Base-by-base conservation (phyloP, 92 coral and sea anemone genomes). In the Heteractis magnifica region DNA sequence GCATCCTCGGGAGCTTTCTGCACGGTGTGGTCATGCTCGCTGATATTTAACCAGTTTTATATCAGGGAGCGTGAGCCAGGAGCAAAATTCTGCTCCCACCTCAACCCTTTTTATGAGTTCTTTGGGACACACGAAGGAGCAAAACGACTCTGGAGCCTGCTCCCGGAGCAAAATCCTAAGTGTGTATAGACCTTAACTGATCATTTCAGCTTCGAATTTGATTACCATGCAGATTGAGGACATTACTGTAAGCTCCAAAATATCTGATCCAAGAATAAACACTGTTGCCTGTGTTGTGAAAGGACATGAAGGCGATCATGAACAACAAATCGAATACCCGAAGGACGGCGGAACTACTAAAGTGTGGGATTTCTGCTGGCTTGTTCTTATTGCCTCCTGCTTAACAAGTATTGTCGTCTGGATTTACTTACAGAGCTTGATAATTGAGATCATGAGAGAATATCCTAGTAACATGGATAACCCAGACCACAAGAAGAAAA, bases 251-350 rank as follows among this genome's bases (percentile, higher is more conserved):
- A 55, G 3, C 14, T 0, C 59, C 14, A 55, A 55, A 55, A 55
- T 3, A 9, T 55, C 59, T 8, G 59, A 55, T 55, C 59, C 59
- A 8, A 55, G 59, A 13, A 55, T 55, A 9, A 55, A 55, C 59
- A 55, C 59, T 55, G 59, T 55, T 13, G 59, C 4, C 11, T 55
- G 59, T 55, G 59, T 55, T 9, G 14, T 55, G 11, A 13, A 55
- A 55, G 59, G 59, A 8, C 59, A 55, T 13, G 59, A 52, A 3
- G 80, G 80, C 19, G 90, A 80, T 51, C 6, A 14, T 8, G 76
- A 65, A n/a, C 84, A 65, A 18, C 76, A 20, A 8, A n/a, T 80
- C 3, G 51, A 49, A 49, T 68, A 68, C 73, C 79, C 79, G 49
- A 16, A 18, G 21, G 79, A 75, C 11, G 18, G 73, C 10, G 55